Base-by-base conservation (phyloP, 2,113 vertebrate species). In the Parotia lawesii region DNA sequence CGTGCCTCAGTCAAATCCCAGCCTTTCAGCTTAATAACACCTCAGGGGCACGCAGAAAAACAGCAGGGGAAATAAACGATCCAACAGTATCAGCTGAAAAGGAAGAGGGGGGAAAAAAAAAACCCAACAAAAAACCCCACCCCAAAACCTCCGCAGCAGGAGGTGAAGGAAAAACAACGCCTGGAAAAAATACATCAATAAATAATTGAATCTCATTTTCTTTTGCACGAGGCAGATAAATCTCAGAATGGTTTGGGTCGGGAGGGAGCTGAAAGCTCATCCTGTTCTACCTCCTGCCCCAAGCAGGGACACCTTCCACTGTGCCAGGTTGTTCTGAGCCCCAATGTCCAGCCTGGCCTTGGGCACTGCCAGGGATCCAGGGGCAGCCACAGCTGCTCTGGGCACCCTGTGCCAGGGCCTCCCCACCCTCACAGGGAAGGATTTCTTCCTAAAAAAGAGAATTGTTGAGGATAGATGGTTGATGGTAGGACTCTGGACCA, bases 1-100 rank as follows among this genome's bases (percentile, higher is more conserved):
- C 7, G 5, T 87, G 74, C 93, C 89, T 89, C 94, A 93, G 70
- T 50, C 94, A 88, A 61, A 85, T 77, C 95, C 82, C 87, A 94
- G 88, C 92, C 79, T 75, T 35, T 71, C 96, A 67, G 92, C 73
- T 90, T 79, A 65, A 75, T n/a, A 81, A 40, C 89, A 89, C 95
- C 89, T 90, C 65, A 33, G 70, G 90, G 88, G 54, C 88, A 87
- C 33, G 28, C 20, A 74, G 50, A 40, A 76, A 90, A 96, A 66
- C 90, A 78, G 69, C 60, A 93, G 65, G 79, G 89, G 72, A 91
- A 90, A 73, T 70, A 33, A 66, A 8, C 12, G 56, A 94, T 73
- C 67, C 62, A 5, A 70, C 18, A 4, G 56, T 21, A 37, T 18
- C 61, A 94, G 50, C 21, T 3, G 7, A 61, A 77, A 85, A 45